These are phyloP conservation scores for Loriculus beryllinus DNA, from an alignment of 2,797 vertebrate species.

Conservation along the genomic window DNA sequence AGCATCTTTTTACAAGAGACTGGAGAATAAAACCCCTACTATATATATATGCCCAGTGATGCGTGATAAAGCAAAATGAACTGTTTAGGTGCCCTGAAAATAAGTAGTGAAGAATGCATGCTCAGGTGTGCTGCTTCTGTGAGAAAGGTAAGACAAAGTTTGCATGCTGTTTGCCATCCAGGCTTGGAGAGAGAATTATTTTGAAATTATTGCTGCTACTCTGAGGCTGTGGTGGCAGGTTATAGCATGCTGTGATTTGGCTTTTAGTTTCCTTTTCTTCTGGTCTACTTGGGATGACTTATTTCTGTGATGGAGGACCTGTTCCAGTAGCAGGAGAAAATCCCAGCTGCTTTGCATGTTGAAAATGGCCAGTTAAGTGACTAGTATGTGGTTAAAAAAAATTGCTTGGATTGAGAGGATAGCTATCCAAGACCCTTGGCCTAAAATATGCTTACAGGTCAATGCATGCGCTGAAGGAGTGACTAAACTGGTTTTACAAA, in stretches of 20 bases:
- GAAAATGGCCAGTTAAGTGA: neutral
- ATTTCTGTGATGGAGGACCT: neutral
- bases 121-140: neutral
- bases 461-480: neutral
- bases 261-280: conserved; percentile 1
- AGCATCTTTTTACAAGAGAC: neutral
- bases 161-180: neutral
- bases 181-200: neutral
- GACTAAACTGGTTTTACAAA: neutral
- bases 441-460: neutral
- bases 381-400: neutral
- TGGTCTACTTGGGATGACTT: neutral
- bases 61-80: neutral
- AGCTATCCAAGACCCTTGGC: neutral
- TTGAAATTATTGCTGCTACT: neutral
- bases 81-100: neutral
- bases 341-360: neutral
- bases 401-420: neutral
- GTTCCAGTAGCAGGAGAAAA: neutral
- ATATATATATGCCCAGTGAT: neutral
- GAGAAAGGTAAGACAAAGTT: neutral
- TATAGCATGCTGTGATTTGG: neutral
- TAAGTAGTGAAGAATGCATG: neutral
- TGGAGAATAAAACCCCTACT: neutral
- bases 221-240: neutral